phyloP scores from a whole-genome alignment of 2,888 invertebrate genomes.

The Micoletzkya japonica region DNA sequence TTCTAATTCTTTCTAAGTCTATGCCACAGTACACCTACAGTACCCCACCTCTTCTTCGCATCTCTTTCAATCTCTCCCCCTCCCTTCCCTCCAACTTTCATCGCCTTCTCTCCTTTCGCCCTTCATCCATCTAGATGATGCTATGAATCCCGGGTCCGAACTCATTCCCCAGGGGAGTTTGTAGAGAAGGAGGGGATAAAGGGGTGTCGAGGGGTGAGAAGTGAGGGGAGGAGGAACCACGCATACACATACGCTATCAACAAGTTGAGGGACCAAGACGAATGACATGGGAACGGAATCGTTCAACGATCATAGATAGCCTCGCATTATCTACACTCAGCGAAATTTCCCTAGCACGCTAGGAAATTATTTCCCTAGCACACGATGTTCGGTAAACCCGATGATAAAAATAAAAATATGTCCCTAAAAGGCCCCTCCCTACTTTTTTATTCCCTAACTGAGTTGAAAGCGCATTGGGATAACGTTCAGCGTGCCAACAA shows the following conservation, averaged over 20 bases:
- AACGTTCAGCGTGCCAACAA: not conserved
- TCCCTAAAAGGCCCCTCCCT: not conserved
- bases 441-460: not conserved
- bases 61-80: no score
- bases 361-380: not conserved
- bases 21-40: no score
- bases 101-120: not conserved
- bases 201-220: not conserved
- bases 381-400: not conserved
- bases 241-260: conserved; percentile 1
- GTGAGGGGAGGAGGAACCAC: not conserved
- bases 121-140: conserved; percentile 8
- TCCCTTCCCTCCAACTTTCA: not conserved
- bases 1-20: no score
- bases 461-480: no score
- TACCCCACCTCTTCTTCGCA: no score
- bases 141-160: not conserved
- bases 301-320: no score
- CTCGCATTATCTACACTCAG: no score
- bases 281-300: no score
- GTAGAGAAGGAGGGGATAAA: not conserved
- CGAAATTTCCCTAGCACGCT: not conserved
- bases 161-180: not conserved
- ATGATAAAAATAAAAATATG: not conserved
- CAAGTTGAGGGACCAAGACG: conserved; percentile 18